Conservation (phyloP, 2,888 invertebrate species). For the Synergus japonicus region DNA sequence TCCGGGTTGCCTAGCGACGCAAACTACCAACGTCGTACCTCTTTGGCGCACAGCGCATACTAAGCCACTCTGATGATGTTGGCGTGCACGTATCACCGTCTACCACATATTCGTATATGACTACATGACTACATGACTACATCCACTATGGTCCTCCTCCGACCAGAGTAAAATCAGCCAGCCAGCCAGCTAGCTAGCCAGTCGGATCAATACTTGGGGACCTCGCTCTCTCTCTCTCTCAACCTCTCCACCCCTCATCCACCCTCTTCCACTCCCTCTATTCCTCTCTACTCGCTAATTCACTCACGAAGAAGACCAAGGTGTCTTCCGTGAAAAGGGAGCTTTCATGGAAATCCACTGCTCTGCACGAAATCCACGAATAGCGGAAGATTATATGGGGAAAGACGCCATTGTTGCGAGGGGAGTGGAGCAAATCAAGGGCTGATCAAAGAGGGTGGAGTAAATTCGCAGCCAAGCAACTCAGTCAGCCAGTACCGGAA, state of each 20-base stretch:
- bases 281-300: slow-evolving; percentile 46
- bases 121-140: slow-evolving; percentile 62
- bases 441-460: slow-evolving; percentile 38
- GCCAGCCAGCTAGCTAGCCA: slow-evolving; percentile 56
- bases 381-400: slow-evolving; percentile 28
- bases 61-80: slow-evolving; percentile 48
- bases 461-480: slow-evolving; percentile 35
- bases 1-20: slow-evolving; percentile 73
- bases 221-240: slow-evolving; percentile 67
- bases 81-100: slow-evolving; percentile 55
- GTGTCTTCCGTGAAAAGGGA: slow-evolving; percentile 24
- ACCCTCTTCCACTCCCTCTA: slow-evolving; percentile 17
- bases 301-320: slow-evolving; percentile 29
- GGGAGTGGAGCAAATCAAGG: slow-evolving; percentile 38
- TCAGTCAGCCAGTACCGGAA: slow-evolving; percentile 2
- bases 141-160: slow-evolving; percentile 72
- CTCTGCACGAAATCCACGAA: slow-evolving; percentile 14
- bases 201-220: slow-evolving; percentile 74
- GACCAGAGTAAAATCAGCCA: slow-evolving; percentile 72
- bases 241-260: slow-evolving; percentile 36
- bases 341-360: slow-evolving; percentile 25
- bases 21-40: slow-evolving; percentile 69
- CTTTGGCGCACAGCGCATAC: slow-evolving; percentile 54
- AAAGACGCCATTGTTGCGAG: slow-evolving; percentile 29
- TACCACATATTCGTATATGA: slow-evolving; percentile 58